Base-by-base conservation (phyloP, 92 coral and sea anemone genomes). In the Porites divaricata region DNA sequence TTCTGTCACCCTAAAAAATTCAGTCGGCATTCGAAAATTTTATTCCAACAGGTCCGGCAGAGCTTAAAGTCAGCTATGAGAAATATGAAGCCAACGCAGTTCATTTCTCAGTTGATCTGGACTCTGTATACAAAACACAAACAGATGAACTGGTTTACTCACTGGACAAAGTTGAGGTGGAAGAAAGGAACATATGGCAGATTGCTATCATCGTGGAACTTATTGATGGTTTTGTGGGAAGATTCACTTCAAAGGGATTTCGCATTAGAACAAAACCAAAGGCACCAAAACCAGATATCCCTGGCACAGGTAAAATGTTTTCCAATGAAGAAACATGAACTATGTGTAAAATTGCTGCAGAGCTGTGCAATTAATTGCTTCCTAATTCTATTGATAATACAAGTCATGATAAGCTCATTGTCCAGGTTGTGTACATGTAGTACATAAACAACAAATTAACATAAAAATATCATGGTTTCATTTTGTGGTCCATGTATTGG, bases 221-320 rank as follows among this genome's bases (percentile, higher is more conserved):
- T 56, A 89, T 90, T 53, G 99, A 95, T 81, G 88, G 88, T 49
- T 87, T 86, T 4, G 54, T 62, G 19, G 75, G 72, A 62, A 67
- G 62, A 13, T 87, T 88, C 56, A 83, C 63, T 17, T 90, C 95
- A 51, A 93, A 91, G 52, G 82, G 91, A 14, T 96, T 96, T 59
- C 90, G 98, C 64, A 83, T 96, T 58, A 90, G 98, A 79, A 96
- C 98, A 70, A 94, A 87, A 72, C 98, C 98, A 84, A 90, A 89
- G 72, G 21, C 89, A 69, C 35, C 76, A 45, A 80, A 26, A 57
- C 68, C 9, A 10, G 57, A 72, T 20, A 6, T 67, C 65, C 58
- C 4, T 58, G 67, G 52, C 19, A 58, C 82, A 8, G 56, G 25
- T 52, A 23, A 23, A 67, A 13, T 26, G 17, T 20, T 24, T 52